phyloP scores from a whole-genome alignment of 2,797 vertebrate genomes.

The Poeciliopsis paucimaculata region DNA sequence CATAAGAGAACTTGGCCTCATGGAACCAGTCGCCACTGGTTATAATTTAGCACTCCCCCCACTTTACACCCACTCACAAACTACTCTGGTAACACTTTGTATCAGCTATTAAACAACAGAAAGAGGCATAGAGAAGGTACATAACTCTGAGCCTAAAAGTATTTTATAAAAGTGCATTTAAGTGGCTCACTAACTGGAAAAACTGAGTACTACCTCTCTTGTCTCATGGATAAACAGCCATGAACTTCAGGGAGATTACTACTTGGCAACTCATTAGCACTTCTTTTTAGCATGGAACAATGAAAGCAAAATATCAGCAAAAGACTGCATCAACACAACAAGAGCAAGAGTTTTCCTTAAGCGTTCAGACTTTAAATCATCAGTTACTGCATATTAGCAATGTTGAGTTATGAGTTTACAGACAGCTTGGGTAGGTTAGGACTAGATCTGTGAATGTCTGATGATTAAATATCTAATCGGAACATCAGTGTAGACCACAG shows the following conservation, averaged over 20 bases:
- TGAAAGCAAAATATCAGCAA: neutral
- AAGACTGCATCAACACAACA: neutral
- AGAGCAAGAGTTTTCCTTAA: neutral
- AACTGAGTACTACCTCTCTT: neutral
- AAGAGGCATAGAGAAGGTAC: neutral
- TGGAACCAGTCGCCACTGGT: neutral
- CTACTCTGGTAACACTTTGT: neutral
- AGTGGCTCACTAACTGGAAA: neutral
- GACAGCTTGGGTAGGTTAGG: neutral
- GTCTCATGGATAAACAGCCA: neutral
- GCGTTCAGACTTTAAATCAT: neutral
- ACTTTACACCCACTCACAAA: neutral
- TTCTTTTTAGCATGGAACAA: neutral
- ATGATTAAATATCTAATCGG: neutral
- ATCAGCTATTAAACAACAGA: neutral
- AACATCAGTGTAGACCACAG: neutral
- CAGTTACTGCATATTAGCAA: neutral
- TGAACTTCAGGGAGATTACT: conserved; percentile 4
- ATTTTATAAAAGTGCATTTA: neutral
- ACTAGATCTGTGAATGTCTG: neutral
- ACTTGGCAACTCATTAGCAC: conserved; percentile 1
- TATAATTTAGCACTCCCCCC: neutral
- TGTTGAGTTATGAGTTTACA: neutral
- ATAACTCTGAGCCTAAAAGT: neutral
- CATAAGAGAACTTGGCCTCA: neutral